Percentiles rank a stretch among this genome's conserved stretches.
phyloP scores from a whole-genome alignment of 2,797 vertebrate genomes.

The Oreochromis mossambicus region DNA sequence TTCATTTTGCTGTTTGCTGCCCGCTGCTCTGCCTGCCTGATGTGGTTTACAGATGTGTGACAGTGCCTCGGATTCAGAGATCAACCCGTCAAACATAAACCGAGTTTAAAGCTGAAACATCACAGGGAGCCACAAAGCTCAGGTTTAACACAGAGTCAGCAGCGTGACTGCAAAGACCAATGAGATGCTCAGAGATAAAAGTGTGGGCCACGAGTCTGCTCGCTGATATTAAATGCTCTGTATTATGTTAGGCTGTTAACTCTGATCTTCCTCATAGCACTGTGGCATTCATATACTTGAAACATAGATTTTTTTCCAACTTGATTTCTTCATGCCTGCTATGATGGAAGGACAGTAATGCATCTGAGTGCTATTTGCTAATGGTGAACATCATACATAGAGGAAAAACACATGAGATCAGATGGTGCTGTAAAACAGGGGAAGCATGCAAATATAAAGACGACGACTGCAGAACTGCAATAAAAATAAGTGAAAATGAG shows the following conservation, averaged over 20 bases:
- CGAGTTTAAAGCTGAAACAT: not conserved
- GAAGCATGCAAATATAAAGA: not conserved
- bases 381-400: not conserved
- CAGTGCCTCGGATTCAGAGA: not conserved
- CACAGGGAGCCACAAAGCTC: not conserved
- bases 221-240: not conserved
- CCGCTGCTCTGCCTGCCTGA: not conserved
- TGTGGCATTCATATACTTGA: not conserved
- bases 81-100: not conserved
- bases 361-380: too few species aligned
- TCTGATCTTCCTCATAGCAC: not conserved
- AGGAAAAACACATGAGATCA: not conserved
- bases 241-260: too few species aligned
- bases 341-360: too few species aligned
- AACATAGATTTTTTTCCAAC: too few species aligned
- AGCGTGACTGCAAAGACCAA: not conserved
- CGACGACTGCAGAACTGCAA: not conserved
- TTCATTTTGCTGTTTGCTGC: not conserved
- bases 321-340: too few species aligned
- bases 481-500: not conserved
- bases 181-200: fast-evolving
- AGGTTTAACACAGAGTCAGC: not conserved
- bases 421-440: not conserved
- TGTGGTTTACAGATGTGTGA: conserved; percentile 15
- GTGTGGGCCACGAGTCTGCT: fast-evolving